phyloP scores from a whole-genome alignment of 1,140 invertebrate species.

The Globodera rostochiensis region DNA sequence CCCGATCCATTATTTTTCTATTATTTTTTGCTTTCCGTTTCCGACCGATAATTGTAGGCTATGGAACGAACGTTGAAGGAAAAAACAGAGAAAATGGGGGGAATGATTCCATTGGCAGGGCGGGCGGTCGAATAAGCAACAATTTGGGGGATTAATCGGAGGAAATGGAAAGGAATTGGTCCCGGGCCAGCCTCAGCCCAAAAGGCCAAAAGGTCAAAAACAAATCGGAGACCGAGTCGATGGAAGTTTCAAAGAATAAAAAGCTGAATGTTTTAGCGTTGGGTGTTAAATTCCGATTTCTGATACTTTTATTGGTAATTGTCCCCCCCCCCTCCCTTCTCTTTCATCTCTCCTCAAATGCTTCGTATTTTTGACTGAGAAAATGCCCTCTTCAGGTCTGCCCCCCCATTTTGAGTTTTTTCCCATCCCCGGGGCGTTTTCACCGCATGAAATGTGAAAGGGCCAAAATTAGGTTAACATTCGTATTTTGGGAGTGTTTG shows the following conservation, averaged over 20 bases:
- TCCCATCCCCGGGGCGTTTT: constrained; percentile 1
- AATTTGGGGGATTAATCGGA: constrained; percentile 9
- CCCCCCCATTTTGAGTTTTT: neutral
- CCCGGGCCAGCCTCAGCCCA: neutral
- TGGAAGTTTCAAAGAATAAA: too few species aligned
- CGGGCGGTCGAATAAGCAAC: constrained; percentile 1
- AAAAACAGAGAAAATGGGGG: neutral
- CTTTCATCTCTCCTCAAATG: neutral
- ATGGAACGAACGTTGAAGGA: neutral
- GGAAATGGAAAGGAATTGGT: neutral
- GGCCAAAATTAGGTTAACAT: neutral
- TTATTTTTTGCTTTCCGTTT: neutral
- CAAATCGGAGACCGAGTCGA: too few species aligned
- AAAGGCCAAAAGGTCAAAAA: neutral
- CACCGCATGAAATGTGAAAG: neutral
- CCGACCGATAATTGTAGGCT: neutral
- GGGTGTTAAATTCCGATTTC: too few species aligned
- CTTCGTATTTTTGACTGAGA: neutral
- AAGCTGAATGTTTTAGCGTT: too few species aligned
- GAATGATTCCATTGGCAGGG: neutral
- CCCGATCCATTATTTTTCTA: neutral
- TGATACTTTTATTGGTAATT: too few species aligned
- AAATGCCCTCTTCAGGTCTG: neutral
- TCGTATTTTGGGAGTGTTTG: neutral
- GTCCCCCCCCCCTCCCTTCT: neutral